Conservation (phyloP, 2,797 vertebrate species). For the Gallinago nigripennis region DNA sequence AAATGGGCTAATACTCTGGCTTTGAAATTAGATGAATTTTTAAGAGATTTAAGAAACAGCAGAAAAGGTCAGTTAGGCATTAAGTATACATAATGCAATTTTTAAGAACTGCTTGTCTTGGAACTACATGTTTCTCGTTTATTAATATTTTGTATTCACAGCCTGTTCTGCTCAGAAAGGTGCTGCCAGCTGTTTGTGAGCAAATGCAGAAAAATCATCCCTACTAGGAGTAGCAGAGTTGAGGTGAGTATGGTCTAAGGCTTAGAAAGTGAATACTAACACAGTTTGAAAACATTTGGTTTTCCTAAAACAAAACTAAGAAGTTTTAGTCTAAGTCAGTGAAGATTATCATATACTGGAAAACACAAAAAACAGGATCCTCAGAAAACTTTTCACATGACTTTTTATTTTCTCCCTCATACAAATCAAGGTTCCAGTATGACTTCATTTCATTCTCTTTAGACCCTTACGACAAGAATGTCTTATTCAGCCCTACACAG, state of each 20-base stretch:
- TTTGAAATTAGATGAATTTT: constrained; percentile 81
- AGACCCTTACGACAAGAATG: neutral
- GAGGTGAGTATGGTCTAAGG: neutral
- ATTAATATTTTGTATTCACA: constrained; percentile 73
- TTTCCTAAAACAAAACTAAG: neutral
- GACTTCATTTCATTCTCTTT: neutral
- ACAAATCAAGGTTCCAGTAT: neutral
- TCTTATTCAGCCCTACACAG: neutral
- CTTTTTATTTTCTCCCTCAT: too few relatives aligned
- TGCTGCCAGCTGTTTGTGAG: constrained; percentile 22
- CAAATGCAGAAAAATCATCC: neutral
- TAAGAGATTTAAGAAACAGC: constrained; percentile 78
- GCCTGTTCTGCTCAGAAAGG: constrained; percentile 33
- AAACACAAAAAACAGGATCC: neutral
- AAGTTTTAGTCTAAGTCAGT: neutral
- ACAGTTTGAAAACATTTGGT: neutral
- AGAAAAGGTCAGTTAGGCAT: constrained; percentile 80
- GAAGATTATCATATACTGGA: neutral
- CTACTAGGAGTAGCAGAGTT: neutral
- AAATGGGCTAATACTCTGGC: constrained; percentile 79
- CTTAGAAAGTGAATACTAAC: neutral
- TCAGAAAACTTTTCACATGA: neutral
- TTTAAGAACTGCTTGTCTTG: constrained; percentile 71
- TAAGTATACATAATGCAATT: constrained; percentile 78
- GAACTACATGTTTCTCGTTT: constrained; percentile 38